Percentiles rank a stretch among this genome's conserved stretches.
Conservation (phyloP, 2,113 vertebrate species). For the Callopanchax toddi region DNA sequence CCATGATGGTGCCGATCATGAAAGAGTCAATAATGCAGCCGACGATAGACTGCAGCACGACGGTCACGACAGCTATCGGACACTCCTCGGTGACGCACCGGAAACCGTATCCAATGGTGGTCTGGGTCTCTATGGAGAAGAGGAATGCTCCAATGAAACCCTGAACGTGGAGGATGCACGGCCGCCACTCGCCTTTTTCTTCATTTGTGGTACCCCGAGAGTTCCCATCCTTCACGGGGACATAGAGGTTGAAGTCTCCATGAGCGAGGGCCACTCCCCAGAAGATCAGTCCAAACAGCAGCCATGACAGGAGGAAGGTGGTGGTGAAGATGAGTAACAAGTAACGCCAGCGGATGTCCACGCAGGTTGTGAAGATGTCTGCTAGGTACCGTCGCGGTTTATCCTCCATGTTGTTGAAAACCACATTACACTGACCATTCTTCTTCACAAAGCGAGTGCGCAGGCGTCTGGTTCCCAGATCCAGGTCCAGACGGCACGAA, state of each 20-base stretch:
- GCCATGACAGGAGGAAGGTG: constrained; percentile 91
- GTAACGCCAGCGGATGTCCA: constrained; percentile 96
- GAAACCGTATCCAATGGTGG: constrained; percentile 80
- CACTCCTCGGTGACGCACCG: constrained; percentile 80
- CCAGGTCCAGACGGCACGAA: constrained; percentile 54
- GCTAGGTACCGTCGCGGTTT: constrained; percentile 93
- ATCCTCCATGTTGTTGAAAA: constrained; percentile 94
- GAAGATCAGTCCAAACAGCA: constrained; percentile 90
- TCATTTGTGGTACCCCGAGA: constrained; percentile 11
- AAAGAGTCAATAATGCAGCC: constrained; percentile 94
- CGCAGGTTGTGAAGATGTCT: constrained; percentile 95
- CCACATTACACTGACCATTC: constrained; percentile 95
- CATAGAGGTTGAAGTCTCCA: constrained; percentile 83
- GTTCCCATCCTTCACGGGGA: constrained; percentile 39
- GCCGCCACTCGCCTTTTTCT: constrained; percentile 71
- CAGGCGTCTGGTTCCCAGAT: constrained; percentile 79
- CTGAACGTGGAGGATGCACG: constrained; percentile 90
- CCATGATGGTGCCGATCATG: constrained; percentile 97
- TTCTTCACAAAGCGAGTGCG: constrained; percentile 96
- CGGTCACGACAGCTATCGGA: constrained; percentile 70
- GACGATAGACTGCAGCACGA: constrained; percentile 79
- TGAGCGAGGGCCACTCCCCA: constrained; percentile 92
- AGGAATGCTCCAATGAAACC: constrained; percentile 79
- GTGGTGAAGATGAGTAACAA: constrained; percentile 92
- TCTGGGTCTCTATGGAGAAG: constrained; percentile 81